Evolutionary conservation across 2,888 invertebrate species (phyloP), one percentile per base, ranked within the genome.

Genomic region (Escarpia spicata): DNA sequence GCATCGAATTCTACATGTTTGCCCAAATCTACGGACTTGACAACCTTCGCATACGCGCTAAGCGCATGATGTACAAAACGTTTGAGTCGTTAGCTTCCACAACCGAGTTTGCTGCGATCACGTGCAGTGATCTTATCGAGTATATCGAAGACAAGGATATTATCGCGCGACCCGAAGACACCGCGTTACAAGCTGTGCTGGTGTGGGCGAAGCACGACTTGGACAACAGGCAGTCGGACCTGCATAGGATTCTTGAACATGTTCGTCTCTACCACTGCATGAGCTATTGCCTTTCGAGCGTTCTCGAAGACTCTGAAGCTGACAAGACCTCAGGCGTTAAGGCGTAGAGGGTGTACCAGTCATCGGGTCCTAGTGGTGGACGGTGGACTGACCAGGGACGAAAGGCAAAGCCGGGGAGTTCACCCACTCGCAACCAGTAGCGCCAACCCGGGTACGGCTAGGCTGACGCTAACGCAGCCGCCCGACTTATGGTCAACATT

Each of bases 1-100:
- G 93, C 91, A 93, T 94, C 60, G 93, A 93, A 3, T 93, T 94
- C 91, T 93, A 93, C 92, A 92, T 92, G 43, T 94, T 94, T 93
- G 2, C 94, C 9, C 92, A 92, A 60, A 75, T 93, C 26, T 93
- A 93, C 90, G 44, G 91, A 43, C 91, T 94, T 19, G 12, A 1
- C 37, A 0, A 37, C 37, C 37, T 37, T 37, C 1, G 37, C 37
- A 37, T 37, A 0, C 37, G 37, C 37, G 37, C 37, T 37, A 37
- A 37, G 37, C 37, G 37, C 37, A 37, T 37, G 37, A 37, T 37
- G 37, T 37, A 1, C 37, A 37, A 37, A 37, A 0, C 0, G 37
- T 37, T 37, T 37, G 37, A 37, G 37, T 37, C 1, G 37, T 0
- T 37, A 37, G 37, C 37, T 94, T 37, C 37, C 37, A 10, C 92